Conservation (phyloP, 2,113 vertebrate genomes). For the Hiodon tergisus region DNA sequence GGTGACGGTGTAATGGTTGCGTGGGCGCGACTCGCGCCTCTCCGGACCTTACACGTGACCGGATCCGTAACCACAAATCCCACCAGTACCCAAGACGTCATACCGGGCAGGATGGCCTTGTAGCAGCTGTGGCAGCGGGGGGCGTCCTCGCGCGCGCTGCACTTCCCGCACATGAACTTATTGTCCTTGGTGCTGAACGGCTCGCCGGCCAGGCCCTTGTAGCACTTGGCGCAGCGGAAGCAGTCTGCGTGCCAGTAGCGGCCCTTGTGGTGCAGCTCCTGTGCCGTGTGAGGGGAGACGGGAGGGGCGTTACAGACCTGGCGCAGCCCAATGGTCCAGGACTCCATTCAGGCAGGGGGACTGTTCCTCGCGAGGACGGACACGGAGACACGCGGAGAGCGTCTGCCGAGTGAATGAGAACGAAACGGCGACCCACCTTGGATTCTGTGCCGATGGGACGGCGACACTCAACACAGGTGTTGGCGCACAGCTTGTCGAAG, state of each 20-base stretch:
- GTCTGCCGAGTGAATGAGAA: background rate
- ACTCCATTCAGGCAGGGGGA: background rate
- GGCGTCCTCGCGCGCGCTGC: constrained; percentile 74
- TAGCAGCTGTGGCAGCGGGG: constrained; percentile 87
- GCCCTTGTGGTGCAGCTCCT: constrained; percentile 91
- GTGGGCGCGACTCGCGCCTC: background rate
- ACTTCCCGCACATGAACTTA: constrained; percentile 86
- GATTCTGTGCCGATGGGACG: constrained; percentile 83
- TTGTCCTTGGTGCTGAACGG: constrained; percentile 86
- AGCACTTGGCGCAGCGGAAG: constrained; percentile 87
- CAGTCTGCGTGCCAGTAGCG: constrained; percentile 88
- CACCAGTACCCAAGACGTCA: background rate
- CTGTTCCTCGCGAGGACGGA: background rate
- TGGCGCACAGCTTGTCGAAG: constrained; percentile 90
- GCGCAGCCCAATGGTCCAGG: background rate
- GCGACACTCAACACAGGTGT: constrained; percentile 81
- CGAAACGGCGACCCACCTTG: constrained; percentile 65
- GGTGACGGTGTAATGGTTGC: background rate
- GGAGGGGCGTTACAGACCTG: background rate
- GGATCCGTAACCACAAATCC: background rate
- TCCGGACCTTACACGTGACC: no score
- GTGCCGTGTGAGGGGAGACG: background rate
- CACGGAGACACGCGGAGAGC: no score
- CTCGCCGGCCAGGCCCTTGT: constrained; percentile 83
- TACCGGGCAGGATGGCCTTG: constrained; percentile 83